Evolutionary conservation across 2,113 vertebrate species (phyloP), one percentile per base, ranked within the genome.

Genomic region (Mystacornis crossleyi): DNA sequence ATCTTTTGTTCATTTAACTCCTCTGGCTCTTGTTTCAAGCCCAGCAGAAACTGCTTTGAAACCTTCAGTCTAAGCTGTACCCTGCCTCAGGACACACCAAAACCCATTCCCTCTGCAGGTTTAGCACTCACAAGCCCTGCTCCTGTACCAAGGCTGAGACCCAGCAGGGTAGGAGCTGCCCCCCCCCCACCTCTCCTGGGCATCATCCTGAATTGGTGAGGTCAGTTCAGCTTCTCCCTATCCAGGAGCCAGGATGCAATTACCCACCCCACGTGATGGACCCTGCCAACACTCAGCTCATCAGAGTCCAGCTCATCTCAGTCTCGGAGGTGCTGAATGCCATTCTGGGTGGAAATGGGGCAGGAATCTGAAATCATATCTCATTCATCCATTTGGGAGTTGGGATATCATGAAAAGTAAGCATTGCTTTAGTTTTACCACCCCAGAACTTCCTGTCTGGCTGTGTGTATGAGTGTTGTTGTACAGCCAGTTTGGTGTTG

Each of bases 391-490:
- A 8, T 28, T 79, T 57, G 42, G 24, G 54, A 91, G 3, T 12
- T 62, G 38, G 9, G 9, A 21, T 60, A 53, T 50, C 69, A 26
- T 8, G 23, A 70, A 69, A 91, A 87, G 5, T 29, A 45, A 40
- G 17, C 13, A 11, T 19, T 1, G 0, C 19, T 89, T 87, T 50
- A 8, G 20, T 83, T 89, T 40, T 43, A 23, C 62, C 16, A n/a
- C 4, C 25, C 2, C 24, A 42, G 67, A 48, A 38, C 18, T 81
- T 86, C 34, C 62, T 66, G 26, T 53, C n/a, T 72, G 81, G 21
- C 8, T 0, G 0, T 42, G 24, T 0, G 0, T 42, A 20, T 0
- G 4, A 21, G 15, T 70, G 43, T 31, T 53, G 0, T 23, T 47
- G 34, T 38, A 48, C 6, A 40, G 15, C 21, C 12, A 62, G 14